Percentiles rank a stretch among this genome's conserved stretches.
These are phyloP conservation scores for Microplitis manilae DNA, from an alignment of 2,888 invertebrate species.

Conservation along the genomic window DNA sequence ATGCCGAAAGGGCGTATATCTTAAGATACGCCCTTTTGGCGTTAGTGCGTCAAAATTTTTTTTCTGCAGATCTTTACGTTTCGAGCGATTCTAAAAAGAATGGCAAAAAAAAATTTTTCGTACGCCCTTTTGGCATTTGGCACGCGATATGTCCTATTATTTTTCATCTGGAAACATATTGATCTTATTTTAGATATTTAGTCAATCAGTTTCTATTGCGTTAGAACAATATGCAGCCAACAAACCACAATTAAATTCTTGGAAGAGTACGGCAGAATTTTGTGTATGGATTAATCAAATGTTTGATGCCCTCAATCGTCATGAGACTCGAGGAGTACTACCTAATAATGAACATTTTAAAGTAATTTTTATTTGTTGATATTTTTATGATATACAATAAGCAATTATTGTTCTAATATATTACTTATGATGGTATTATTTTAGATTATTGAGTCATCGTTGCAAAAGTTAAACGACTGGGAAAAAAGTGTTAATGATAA, in stretches of 20 bases:
- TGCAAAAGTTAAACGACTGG: not conserved
- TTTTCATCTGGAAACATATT: not conserved
- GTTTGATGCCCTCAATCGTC: constrained; percentile 29
- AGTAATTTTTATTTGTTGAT: not conserved
- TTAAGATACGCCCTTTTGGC: not conserved
- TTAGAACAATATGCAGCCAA: not conserved
- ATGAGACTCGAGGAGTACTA: not conserved
- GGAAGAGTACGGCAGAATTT: constrained; percentile 21
- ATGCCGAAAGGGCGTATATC: too few relatives aligned
- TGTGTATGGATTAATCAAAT: constrained; percentile 10
- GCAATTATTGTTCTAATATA: not conserved
- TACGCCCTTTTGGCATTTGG: too few relatives aligned
- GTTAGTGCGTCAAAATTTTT: too few relatives aligned
- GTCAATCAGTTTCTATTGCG: not conserved
- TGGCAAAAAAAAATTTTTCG: too few relatives aligned
- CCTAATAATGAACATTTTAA: not conserved
- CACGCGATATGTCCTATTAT: too few relatives aligned
- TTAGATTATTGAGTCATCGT: not conserved
- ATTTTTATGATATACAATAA: not conserved
- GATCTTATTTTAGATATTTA: constrained; percentile 28
- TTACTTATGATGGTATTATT: not conserved
- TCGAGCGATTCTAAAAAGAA: too few relatives aligned
- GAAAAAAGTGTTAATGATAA: not conserved
- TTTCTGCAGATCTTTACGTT: too few relatives aligned
- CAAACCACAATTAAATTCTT: not conserved